Evolutionary conservation across 2,888 invertebrate species (phyloP), one percentile per base, ranked within the genome.

Genomic region (Thera obeliscata): DNA sequence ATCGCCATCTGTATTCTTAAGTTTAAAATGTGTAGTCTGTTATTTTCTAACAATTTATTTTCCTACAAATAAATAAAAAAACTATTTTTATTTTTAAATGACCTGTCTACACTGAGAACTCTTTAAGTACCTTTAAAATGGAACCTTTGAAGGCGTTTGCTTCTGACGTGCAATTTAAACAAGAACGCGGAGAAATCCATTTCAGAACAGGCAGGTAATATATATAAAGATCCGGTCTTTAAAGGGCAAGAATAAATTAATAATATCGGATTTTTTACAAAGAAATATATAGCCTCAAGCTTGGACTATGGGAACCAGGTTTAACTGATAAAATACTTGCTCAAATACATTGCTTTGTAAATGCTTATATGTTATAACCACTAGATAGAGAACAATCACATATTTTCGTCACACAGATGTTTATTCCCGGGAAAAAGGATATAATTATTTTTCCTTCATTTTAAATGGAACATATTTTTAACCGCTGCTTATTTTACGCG

Each of bases 161-260:
- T 48, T 38, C 58, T 64, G 64, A 64, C 64, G 54, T 59, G 43
- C 54, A 59, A 64, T 64, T 58, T 54, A 64, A 58, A 54, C 52
- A 41, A 50, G 54, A 55, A 41, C 9, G 43, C 43, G 43, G 43
- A 38, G 3, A 46, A 46, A 46, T 50, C 50, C 50, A 63, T 43
- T 59, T 49, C 36, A 6, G 22, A 38, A 41, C 2, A 22, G 50
- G 50, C 22, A 22, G 12, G 50, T 50, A 9, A 46, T 46, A 7
- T 46, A 7, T 46, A 7, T 49, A n/a, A 8, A 33, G 7, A 50
- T 49, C 50, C n/a, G 2, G 1, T n/a, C 5, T 49, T 49, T 12
- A 4, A 49, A 49, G n/a, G 49, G 49, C 12, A 49, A 49, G 2
- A n/a, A 12, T n/a, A 49, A 12, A 3, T 12, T 5, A 2, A 22